These are phyloP conservation scores for Oscheius onirici DNA, from an alignment of 2,888 invertebrate genomes.

Conservation along the genomic window DNA sequence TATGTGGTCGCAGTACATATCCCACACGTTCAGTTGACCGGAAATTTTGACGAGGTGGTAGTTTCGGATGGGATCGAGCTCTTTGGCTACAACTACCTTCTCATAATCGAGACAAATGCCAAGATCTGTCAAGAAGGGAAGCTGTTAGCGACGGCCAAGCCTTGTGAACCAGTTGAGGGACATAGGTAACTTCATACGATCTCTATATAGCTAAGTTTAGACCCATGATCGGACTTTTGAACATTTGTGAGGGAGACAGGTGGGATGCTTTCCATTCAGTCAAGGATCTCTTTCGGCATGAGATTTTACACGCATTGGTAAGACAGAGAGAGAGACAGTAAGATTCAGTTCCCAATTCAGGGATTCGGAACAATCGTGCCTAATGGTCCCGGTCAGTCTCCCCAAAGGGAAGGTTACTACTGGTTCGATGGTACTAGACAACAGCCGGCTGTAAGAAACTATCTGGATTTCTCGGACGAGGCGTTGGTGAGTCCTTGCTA, in stretches of 20 bases:
- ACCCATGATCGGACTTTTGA: conserved; percentile 22
- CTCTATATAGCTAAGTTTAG: background rate
- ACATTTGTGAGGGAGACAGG: conserved; percentile 14
- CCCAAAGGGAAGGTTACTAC: conserved; percentile 1
- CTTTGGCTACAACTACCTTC: conserved; percentile 7
- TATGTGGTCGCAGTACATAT: too few species aligned
- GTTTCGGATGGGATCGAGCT: background rate
- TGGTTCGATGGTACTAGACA: conserved; percentile 8
- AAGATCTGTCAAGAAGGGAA: background rate
- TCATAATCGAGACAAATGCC: conserved; percentile 2
- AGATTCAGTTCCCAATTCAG: background rate
- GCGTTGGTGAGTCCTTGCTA: background rate
- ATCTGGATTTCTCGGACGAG: conserved; percentile 20
- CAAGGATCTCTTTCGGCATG: conserved; percentile 29
- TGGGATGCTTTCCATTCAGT: conserved; percentile 17
- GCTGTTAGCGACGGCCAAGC: conserved; percentile 12
- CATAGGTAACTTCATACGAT: background rate
- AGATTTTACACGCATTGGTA: conserved; percentile 28
- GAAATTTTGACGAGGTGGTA: background rate
- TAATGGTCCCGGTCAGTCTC: background rate
- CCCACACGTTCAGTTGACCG: background rate
- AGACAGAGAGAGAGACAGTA: background rate
- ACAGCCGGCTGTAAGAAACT: conserved; percentile 20
- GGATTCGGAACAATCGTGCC: conserved; percentile 25
- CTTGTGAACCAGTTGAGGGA: background rate